Conservation (phyloP, 2,113 vertebrate genomes). For the Dolichotis patagonum region DNA sequence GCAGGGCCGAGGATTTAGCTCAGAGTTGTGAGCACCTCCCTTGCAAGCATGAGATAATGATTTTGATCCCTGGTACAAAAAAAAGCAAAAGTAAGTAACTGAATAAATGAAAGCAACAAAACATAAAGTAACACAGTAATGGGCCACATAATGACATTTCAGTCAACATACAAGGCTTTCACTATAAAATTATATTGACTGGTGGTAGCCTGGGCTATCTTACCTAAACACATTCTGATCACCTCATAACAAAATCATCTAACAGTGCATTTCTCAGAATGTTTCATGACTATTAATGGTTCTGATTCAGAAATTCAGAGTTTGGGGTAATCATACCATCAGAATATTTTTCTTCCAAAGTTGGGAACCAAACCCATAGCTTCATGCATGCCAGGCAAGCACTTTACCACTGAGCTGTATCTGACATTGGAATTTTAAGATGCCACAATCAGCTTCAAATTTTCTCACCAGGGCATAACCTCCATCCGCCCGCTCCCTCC, state of each 20-base stretch:
- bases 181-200: background rate
- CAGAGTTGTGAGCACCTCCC: too few relatives aligned
- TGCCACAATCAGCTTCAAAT: background rate
- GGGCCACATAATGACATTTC: background rate
- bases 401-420: background rate
- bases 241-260: background rate
- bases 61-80: too few relatives aligned
- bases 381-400: background rate
- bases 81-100: background rate
- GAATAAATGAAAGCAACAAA: slow-evolving; percentile 41
- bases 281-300: background rate
- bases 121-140: background rate
- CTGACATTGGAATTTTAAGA: background rate
- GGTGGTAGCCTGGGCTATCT: too few relatives aligned
- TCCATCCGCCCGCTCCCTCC: background rate
- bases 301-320: background rate
- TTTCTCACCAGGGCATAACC: background rate
- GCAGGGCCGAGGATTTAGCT: background rate
- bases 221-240: background rate
- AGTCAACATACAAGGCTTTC: background rate
- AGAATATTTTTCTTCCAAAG: background rate
- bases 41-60: too few relatives aligned
- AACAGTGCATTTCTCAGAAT: background rate
- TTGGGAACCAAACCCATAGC: background rate
- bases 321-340: background rate